Conservation (phyloP, 2,888 invertebrate genomes). For the Apotomis turbidana region DNA sequence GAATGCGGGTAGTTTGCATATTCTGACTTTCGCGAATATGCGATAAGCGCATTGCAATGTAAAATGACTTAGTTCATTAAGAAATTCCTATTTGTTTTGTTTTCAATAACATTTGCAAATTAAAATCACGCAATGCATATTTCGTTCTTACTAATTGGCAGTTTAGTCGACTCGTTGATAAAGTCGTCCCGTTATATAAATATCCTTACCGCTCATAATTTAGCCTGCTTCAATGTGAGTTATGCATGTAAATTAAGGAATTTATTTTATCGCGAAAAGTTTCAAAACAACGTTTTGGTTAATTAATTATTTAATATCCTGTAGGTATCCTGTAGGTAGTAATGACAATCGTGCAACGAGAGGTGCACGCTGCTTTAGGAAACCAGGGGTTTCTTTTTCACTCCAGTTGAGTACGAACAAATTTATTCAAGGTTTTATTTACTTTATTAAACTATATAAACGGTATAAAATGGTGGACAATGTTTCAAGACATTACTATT, state of each 20-base stretch:
- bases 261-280: background rate
- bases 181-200: background rate
- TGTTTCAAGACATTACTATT: too few relatives aligned
- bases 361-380: too few relatives aligned
- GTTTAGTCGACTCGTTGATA: background rate
- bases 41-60: background rate
- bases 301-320: too few relatives aligned
- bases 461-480: too few relatives aligned
- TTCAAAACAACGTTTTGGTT: too few relatives aligned
- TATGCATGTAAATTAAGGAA: background rate
- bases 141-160: background rate
- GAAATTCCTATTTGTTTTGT: background rate
- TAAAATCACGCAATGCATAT: background rate
- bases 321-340: too few relatives aligned
- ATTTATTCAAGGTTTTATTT: too few relatives aligned
- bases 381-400: too few relatives aligned
- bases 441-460: too few relatives aligned
- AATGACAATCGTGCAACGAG: too few relatives aligned
- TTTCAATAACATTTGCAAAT: background rate
- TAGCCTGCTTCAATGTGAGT: background rate
- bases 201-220: background rate
- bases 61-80: background rate
- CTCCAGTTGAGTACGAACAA: too few relatives aligned
- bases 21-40: conserved; percentile 25
- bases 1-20: conserved; percentile 39